phyloP scores from a whole-genome alignment of 64 coral and sea anemone species.

The Anthopleura sola region DNA sequence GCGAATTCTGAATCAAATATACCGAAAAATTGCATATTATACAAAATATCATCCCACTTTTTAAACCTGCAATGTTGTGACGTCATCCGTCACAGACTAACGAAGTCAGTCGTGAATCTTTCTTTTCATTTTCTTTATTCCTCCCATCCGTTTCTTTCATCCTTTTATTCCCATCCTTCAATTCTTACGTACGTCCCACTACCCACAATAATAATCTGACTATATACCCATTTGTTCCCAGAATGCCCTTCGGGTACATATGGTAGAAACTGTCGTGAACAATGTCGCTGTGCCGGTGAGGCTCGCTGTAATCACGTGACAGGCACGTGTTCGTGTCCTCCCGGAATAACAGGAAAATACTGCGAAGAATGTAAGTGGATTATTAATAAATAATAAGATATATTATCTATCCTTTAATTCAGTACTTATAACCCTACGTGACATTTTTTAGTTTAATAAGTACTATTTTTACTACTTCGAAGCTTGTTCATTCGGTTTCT shows the following conservation, averaged over 20 bases:
- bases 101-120: no score
- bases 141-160: neutral
- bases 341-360: slow-evolving; percentile 14
- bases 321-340: neutral
- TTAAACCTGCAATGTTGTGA: no score
- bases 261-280: neutral
- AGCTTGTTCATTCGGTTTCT: slow-evolving; percentile 54
- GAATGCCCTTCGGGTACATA: neutral
- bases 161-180: neutral
- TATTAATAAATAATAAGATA: neutral
- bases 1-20: no score
- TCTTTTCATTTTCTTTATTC: no score
- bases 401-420: neutral
- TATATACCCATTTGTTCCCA: neutral
- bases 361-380: neutral
- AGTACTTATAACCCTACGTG: no score
- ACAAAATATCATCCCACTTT: no score
- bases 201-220: no score
- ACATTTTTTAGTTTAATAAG: no score
- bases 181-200: neutral
- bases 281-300: neutral
- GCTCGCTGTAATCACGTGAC: slow-evolving; percentile 8
- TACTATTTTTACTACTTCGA: neutral
- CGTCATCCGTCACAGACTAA: no score
- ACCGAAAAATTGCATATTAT: no score